Conservation (phyloP, 2,888 invertebrate genomes). For the Ectobius pallidus region DNA sequence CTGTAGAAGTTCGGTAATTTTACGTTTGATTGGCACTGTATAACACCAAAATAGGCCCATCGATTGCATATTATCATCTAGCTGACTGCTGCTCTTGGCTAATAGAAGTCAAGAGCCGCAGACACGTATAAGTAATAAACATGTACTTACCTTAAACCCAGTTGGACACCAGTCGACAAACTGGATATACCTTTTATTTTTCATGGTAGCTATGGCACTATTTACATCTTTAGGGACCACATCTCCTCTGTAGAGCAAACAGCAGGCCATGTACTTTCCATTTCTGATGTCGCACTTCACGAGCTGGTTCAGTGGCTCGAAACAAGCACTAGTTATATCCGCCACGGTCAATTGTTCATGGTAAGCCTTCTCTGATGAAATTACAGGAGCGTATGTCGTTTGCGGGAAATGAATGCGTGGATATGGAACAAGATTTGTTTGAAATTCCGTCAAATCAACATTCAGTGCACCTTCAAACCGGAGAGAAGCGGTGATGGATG, state of each 20-base stretch:
- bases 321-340: slow-evolving; percentile 64
- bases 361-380: slow-evolving; percentile 60
- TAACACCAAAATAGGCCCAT: no score
- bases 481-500: slow-evolving; percentile 85
- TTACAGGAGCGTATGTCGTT: slow-evolving; percentile 59
- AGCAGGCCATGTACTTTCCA: slow-evolving; percentile 62
- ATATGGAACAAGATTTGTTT: slow-evolving; percentile 89
- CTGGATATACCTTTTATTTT: slow-evolving; percentile 62
- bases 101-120: no score
- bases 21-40: no score
- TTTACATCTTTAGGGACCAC: slow-evolving; percentile 58
- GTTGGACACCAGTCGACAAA: slow-evolving; percentile 67
- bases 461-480: slow-evolving; percentile 86
- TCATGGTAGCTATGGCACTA: slow-evolving; percentile 61
- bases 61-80: no score
- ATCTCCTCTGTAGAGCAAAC: no score
- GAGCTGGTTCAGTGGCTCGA: slow-evolving; percentile 65
- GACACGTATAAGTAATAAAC: not conserved
- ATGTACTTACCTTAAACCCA: slow-evolving; percentile 58
- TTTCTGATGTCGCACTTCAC: slow-evolving; percentile 51
- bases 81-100: no score
- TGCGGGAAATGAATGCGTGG: slow-evolving; percentile 89
- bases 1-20: no score
- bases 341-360: slow-evolving; percentile 60
- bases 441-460: slow-evolving; percentile 89